Evolutionary conservation across 2,113 vertebrate species (phyloP).

Genomic region (Campylomormyrus numenius): DNA sequence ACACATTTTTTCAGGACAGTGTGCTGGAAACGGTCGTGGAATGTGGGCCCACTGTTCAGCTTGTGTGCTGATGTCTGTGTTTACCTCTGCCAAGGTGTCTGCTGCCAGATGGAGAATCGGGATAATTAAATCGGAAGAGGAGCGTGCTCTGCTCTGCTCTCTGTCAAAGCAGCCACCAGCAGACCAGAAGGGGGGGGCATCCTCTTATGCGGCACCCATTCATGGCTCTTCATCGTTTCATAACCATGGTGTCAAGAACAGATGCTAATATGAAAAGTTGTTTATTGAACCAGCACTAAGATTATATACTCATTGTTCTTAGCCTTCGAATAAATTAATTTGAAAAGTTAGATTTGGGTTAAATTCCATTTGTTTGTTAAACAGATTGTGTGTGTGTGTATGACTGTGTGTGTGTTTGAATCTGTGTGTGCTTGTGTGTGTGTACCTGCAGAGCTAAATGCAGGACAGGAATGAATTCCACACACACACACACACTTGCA

Average conservation of each 20-base stretch:
- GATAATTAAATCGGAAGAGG: not conserved
- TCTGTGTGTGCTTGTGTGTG: not conserved
- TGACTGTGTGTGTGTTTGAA: not conserved
- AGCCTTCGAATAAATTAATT: not conserved
- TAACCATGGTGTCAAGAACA: not conserved
- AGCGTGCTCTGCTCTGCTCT: not conserved
- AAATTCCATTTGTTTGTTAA: not conserved
- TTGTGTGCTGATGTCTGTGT: not conserved
- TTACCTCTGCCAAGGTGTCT: slow-evolving; percentile 1
- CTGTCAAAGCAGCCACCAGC: not conserved
- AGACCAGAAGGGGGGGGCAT: not conserved
- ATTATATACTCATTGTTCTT: not conserved
- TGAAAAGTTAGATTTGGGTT: not conserved
- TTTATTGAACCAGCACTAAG: not conserved
- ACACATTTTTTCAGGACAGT: not conserved
- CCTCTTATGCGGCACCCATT: not conserved
- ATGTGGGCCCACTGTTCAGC: not conserved
- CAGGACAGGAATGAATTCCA: not conserved
- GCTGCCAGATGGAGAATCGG: not conserved
- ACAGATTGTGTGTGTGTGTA: not conserved
- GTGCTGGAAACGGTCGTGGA: not conserved
- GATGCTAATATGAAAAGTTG: not conserved
- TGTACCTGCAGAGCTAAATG: not conserved
- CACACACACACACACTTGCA: not conserved
- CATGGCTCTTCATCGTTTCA: not conserved